Base-by-base conservation (phyloP, 2,888 invertebrate species). In the Microlaimidae sp. region DNA sequence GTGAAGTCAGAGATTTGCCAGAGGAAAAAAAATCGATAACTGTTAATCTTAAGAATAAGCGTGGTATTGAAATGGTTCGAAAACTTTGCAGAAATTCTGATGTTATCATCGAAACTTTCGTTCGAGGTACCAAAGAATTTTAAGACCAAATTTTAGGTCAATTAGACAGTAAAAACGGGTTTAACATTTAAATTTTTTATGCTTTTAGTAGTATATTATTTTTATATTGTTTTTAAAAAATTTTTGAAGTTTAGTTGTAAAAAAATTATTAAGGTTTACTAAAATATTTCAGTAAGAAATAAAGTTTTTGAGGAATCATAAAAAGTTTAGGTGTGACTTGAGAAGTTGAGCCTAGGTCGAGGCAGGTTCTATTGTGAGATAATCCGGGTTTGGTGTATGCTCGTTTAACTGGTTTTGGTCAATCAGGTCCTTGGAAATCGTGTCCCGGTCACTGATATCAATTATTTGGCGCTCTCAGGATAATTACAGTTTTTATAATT, bases 391-490 rank as follows among this genome's bases (percentile, higher is more conserved):
- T 97, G 43, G 82, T 97, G 60, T 93, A 89, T 73, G 89, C 93
- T 4, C 78, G 93, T 61, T 73, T 97, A 48, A 85, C 89, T 49
- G 90, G 90, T 2, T 97, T 82, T 73, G 95, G 95, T 0, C 93
- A 93, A 72, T 72, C 73, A 54, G 92, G 93, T 2, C 75, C 78
- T 7, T 79, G 81, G 64, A 77, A 81, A 41, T 66, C 77, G 51
- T 81, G 80, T 71, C 92, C 89, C 59, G 97, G 95, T 0, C 97
- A 97, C n/a, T 74, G 97, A 97, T 71, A 88, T 97, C 48, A 97
- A 97, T 73, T 97, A 85, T 71, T 75, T 85, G 41, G 82, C 85
- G 3, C 74, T 89, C 64, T 85, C 92, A 57, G 95, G 93, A 29
- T n/a, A n/a, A n/a, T n/a, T n/a, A n/a, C n/a, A n/a, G n/a, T n/a